Conservation (phyloP, 2,888 invertebrate genomes). For the Tenthredo distinguenda region DNA sequence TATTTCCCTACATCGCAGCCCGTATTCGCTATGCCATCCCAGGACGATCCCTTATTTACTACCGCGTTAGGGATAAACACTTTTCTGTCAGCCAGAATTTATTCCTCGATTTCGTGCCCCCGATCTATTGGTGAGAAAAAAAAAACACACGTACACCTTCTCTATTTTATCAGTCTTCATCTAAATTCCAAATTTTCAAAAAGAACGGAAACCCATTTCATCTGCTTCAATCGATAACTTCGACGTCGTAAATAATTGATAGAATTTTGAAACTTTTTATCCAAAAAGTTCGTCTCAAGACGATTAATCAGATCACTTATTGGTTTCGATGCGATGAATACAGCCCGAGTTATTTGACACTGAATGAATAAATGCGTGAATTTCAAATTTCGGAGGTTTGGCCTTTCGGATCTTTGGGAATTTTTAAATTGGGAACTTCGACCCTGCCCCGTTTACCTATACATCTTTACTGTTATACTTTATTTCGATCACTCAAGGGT, state of each 20-base stretch:
- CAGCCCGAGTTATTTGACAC: too few species aligned
- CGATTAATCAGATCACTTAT: too few species aligned
- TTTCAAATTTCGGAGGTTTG: too few species aligned
- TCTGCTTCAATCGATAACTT: too few species aligned
- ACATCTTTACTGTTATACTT: background rate
- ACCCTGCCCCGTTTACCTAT: background rate
- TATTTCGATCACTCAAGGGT: background rate
- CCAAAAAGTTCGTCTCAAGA: too few species aligned
- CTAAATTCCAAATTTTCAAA: background rate
- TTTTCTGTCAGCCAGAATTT: constrained; percentile 42
- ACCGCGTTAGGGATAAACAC: constrained; percentile 46
- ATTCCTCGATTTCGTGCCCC: constrained; percentile 37
- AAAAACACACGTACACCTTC: background rate
- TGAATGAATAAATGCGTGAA: too few species aligned
- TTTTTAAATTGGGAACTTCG: too few species aligned
- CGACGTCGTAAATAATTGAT: too few species aligned
- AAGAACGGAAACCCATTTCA: too few species aligned
- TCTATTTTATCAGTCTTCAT: background rate
- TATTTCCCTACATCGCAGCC: constrained; percentile 28
- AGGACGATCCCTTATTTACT: constrained; percentile 49
- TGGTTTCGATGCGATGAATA: too few species aligned
- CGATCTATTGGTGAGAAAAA: constrained; percentile 25
- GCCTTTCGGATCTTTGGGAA: too few species aligned
- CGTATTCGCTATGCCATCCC: constrained; percentile 36
- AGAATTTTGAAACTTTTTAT: too few species aligned